Evolutionary conservation across 2,797 vertebrate species (phyloP).

Genomic region (Alauda arvensis): DNA sequence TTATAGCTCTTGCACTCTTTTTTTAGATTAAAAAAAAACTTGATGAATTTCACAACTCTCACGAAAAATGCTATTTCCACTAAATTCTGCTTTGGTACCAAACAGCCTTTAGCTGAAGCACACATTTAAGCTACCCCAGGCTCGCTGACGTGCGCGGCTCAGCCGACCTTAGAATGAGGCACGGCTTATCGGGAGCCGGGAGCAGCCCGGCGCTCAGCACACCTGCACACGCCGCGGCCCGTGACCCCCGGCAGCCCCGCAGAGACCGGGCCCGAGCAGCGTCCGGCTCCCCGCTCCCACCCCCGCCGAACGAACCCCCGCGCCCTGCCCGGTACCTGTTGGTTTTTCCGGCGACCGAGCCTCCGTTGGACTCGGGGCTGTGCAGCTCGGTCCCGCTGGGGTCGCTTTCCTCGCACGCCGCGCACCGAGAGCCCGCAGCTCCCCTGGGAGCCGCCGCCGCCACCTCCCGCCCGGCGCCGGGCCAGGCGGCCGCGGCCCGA

Average conservation of each 20-base stretch:
- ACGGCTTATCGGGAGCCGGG: neutral
- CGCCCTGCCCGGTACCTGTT: neutral
- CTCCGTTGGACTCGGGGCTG: neutral
- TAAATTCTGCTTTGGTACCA: neutral
- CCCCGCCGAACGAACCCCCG: neutral
- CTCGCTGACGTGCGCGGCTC: neutral
- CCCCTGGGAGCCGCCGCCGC: neutral
- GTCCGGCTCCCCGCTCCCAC: neutral
- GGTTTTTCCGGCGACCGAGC: neutral
- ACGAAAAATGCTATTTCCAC: accelerated
- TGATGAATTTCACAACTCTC: neutral
- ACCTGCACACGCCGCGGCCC: neutral
- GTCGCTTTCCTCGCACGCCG: neutral
- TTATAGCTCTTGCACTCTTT: accelerated
- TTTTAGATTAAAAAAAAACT: neutral
- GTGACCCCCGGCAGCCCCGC: neutral
- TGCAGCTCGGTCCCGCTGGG: neutral
- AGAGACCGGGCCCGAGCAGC: neutral
- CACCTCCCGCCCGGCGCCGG: neutral
- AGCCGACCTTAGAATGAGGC: neutral
- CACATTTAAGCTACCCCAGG: too few relatives aligned
- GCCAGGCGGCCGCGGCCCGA: neutral
- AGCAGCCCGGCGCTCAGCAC: neutral
- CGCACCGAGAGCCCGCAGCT: neutral
- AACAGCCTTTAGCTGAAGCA: accelerated